phyloP scores from a whole-genome alignment of 2,797 vertebrate species.

The Pelodytes ibericus region DNA sequence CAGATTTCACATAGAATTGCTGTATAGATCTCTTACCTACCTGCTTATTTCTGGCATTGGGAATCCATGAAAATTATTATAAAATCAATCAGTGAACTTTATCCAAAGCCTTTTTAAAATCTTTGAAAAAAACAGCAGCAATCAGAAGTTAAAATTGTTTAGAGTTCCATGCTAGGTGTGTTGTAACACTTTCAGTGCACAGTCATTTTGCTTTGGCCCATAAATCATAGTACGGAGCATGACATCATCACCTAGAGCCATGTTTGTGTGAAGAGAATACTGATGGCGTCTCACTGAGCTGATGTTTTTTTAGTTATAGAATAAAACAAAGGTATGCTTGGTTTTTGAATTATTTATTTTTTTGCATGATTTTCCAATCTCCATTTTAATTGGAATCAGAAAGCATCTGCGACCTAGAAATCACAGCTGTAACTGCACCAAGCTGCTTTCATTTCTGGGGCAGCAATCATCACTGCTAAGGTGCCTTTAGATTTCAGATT shows the following conservation, averaged over 20 bases:
- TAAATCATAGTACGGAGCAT: conserved; percentile 2
- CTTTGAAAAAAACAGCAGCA: no score
- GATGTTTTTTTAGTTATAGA: neutral
- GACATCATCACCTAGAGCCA: conserved; percentile 10
- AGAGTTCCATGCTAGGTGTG: no score
- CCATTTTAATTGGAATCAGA: conserved; percentile 15
- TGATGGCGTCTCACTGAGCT: conserved; percentile 9
- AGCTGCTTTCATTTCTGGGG: conserved; percentile 1
- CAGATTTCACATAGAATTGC: no score
- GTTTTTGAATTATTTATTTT: neutral
- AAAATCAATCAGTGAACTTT: no score
- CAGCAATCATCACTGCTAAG: neutral
- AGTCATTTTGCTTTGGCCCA: conserved; percentile 3
- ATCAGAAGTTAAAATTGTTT: no score
- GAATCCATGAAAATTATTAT: no score
- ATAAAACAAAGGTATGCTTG: neutral
- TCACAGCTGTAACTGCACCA: neutral
- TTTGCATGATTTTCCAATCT: conserved; percentile 13
- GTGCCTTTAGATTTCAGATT: neutral
- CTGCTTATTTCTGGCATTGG: no score
- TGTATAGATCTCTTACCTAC: no score
- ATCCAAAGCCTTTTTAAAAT: no score
- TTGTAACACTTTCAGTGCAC: neutral
- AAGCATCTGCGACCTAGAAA: conserved; percentile 26
- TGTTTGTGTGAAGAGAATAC: neutral